phyloP scores from a whole-genome alignment of 92 coral and sea anemone genomes.

The Diadumene lineata region DNA sequence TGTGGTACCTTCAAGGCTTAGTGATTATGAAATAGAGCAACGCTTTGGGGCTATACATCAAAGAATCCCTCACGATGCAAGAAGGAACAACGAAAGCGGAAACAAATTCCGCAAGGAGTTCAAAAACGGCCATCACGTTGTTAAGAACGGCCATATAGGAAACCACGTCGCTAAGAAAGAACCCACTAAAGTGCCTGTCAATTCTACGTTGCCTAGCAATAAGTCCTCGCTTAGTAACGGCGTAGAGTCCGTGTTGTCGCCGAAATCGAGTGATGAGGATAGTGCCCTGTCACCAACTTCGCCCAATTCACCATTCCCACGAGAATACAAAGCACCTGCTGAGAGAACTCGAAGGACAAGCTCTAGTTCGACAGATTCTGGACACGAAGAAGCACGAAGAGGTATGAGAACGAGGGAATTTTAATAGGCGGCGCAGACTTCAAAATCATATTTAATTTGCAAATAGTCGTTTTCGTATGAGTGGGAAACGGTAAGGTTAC shows the following conservation, averaged over 20 bases:
- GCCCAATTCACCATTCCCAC: conserved; percentile 48
- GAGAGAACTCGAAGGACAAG: conserved; percentile 57
- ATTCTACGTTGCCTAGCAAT: conserved; percentile 9
- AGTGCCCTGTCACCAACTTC: conserved; percentile 27
- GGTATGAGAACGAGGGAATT: conserved; percentile 10
- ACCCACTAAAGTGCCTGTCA: conserved; percentile 5
- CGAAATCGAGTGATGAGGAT: conserved; percentile 38
- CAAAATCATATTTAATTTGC: too few relatives aligned
- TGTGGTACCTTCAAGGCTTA: conserved; percentile 21
- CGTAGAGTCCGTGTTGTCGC: conserved; percentile 18
- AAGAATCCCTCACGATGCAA: neutral
- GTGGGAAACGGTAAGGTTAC: too few relatives aligned
- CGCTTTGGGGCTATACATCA: conserved; percentile 11
- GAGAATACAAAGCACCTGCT: conserved; percentile 31
- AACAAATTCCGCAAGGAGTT: neutral
- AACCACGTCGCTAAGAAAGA: conserved; percentile 16
- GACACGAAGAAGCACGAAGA: conserved; percentile 71
- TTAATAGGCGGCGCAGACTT: too few relatives aligned
- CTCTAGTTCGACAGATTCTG: conserved; percentile 88
- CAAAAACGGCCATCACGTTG: conserved; percentile 4
- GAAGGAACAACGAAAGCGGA: neutral
- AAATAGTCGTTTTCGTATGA: too few relatives aligned
- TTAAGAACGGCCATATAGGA: conserved; percentile 5
- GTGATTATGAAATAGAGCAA: conserved; percentile 20
- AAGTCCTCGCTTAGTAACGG: conserved; percentile 10